Base-by-base conservation (phyloP, 2,113 vertebrate genomes). In the Centropus unirufus region DNA sequence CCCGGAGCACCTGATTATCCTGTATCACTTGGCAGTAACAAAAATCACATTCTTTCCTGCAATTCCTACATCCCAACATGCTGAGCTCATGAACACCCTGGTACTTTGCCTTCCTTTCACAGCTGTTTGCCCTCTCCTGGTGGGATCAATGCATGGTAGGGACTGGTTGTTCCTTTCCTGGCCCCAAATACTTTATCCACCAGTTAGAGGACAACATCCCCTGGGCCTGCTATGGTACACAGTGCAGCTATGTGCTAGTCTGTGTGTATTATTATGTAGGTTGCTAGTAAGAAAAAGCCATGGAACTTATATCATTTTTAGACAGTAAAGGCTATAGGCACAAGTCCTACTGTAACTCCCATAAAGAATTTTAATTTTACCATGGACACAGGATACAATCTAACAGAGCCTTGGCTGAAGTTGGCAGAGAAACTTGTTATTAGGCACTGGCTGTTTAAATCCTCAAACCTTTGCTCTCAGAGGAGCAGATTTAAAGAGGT, bases 221-320 rank as follows among this genome's bases (percentile, higher is more conserved):
- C 17, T 30, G 12, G n/a, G 21, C 26, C 68, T 78, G 44, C 21
- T 18, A 47, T 66, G 46, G 42, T 15, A 12, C 46, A 13, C 0
- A 19, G 16, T 11, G 13, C 24, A 66, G 51, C 42, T 27, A 15
- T 5, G 9, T 18, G 44, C 44, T 39, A 68, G 49, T 13, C 84
- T 64, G 4, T 1, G 0, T 51, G 22, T 23, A 40, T 30, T 59
- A 51, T 14, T 5, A 24, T n/a, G 52, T 0, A 57, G 39, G 80
- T 18, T 55, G 23, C 16, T 11, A 78, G 46, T 8, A 73, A 83
- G 44, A 14, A 92, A 84, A 95, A 69, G 12, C 16, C n/a, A 39
- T 3, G 9, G 12, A 63, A 32, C 52, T 1, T 0, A 83, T 75
- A 68, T 55, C 0, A 52, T 49, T 78, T 67, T 58, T 46, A 58